Percentiles rank a stretch among this genome's conserved stretches.
Conservation (phyloP, 2,797 vertebrate genomes). For the Enteromius unitaeniatus region DNA sequence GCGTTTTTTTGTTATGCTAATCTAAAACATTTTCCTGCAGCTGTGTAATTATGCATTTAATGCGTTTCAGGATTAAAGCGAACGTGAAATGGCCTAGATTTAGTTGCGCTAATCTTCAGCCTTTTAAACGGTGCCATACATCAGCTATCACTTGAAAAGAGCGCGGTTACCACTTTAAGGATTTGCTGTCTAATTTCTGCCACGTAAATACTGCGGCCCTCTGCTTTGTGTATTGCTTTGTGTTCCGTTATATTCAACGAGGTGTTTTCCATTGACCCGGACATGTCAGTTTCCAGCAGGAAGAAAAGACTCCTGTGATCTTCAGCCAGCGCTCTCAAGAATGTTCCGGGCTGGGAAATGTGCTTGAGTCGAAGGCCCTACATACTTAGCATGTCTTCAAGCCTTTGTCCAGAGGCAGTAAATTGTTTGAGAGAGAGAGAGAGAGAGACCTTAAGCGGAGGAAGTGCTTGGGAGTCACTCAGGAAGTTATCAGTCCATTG, state of each 20-base stretch:
- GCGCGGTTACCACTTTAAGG: slow-evolving; percentile 46
- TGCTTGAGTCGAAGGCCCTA: not conserved
- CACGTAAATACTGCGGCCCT: slow-evolving; percentile 12
- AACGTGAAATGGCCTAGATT: slow-evolving; percentile 59
- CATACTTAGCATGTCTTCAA: slow-evolving; percentile 18
- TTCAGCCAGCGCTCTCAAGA: slow-evolving; percentile 38
- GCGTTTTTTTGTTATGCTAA: slow-evolving; percentile 69
- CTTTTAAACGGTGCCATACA: slow-evolving; percentile 36
- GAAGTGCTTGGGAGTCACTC: slow-evolving; percentile 71
- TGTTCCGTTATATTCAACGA: slow-evolving; percentile 59
- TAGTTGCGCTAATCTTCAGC: slow-evolving; percentile 57
- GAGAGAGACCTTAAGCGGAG: slow-evolving; percentile 50
- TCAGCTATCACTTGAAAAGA: slow-evolving; percentile 48
- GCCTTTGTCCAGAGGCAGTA: slow-evolving; percentile 33
- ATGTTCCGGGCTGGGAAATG: slow-evolving; percentile 39
- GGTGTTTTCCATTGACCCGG: slow-evolving; percentile 42
- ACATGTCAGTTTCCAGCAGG: slow-evolving; percentile 26
- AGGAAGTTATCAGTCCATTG: slow-evolving; percentile 73
- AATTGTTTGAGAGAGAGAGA: slow-evolving; percentile 13
- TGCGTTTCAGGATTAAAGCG: slow-evolving; percentile 74
- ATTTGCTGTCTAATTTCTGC: slow-evolving; percentile 52
- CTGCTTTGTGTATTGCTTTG: slow-evolving; percentile 39
- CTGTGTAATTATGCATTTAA: slow-evolving; percentile 73
- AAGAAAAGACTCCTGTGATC: slow-evolving; percentile 37
- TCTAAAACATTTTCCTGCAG: slow-evolving; percentile 68